These are phyloP conservation scores for human DNA, from an alignment of 2,113 vertebrate species.

Conservation along the genomic window DNA sequence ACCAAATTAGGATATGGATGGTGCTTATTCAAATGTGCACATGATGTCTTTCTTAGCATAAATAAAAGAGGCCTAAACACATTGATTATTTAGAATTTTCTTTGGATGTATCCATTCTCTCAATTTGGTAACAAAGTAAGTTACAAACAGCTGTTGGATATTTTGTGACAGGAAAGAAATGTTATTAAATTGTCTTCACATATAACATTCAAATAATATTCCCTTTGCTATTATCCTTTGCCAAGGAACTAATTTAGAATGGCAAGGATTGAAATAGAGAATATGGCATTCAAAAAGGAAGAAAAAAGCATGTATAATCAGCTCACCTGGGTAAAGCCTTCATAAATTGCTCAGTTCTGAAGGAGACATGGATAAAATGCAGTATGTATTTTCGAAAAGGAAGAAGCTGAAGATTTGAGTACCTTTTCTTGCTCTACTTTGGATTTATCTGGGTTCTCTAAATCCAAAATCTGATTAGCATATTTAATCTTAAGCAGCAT, in stretches of 20 bases:
- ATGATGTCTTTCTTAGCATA: slow-evolving; percentile 66
- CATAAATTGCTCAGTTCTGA: slow-evolving; percentile 51
- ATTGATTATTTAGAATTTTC: slow-evolving; percentile 42
- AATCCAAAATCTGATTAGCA: slow-evolving; percentile 92
- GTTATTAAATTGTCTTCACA: slow-evolving; percentile 42
- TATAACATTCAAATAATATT: slow-evolving; percentile 43
- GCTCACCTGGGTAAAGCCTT: slow-evolving; percentile 59
- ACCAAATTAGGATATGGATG: slow-evolving; percentile 64
- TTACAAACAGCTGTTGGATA: slow-evolving; percentile 51
- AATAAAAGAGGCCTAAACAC: slow-evolving; percentile 56
- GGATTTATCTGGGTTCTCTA: slow-evolving; percentile 90
- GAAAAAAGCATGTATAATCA: slow-evolving; percentile 49
- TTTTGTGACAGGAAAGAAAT: slow-evolving; percentile 40
- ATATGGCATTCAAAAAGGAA: slow-evolving; percentile 23
- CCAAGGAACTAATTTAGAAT: slow-evolving; percentile 46
- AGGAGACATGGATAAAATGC: slow-evolving; percentile 57
- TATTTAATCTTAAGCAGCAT: slow-evolving; percentile 88
- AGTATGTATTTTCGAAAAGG: slow-evolving; percentile 69
- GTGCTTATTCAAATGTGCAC: slow-evolving; percentile 49
- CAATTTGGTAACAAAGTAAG: slow-evolving; percentile 38
- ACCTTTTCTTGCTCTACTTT: slow-evolving; percentile 85
- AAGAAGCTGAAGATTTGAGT: slow-evolving; percentile 68
- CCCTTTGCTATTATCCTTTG: slow-evolving; percentile 32
- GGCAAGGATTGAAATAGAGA: slow-evolving; percentile 44
- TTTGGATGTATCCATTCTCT: neutral